These are phyloP conservation scores for Brachyptera risi DNA, from an alignment of 2,888 invertebrate genomes.

Conservation along the genomic window DNA sequence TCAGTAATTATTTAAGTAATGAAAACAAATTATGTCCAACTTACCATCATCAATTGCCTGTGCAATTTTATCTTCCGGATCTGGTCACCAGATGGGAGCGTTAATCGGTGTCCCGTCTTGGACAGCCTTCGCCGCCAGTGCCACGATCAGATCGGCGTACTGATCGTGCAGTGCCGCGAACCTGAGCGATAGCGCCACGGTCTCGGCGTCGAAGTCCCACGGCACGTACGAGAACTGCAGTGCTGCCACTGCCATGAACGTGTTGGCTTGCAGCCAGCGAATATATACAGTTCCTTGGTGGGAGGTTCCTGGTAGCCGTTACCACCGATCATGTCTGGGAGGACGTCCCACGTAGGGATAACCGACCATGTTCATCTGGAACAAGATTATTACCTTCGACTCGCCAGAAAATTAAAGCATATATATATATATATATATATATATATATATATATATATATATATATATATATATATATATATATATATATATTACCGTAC, in stretches of 20 bases:
- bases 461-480: no score
- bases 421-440: background rate
- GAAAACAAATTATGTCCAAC: no score
- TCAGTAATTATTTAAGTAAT: no score
- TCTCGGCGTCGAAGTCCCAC: constrained; percentile 70
- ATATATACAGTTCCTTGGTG: constrained; percentile 63
- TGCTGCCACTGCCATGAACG: constrained; percentile 75
- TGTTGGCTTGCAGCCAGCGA: constrained; percentile 73
- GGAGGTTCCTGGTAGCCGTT: constrained; percentile 57
- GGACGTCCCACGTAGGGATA: constrained; percentile 67
- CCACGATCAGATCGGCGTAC: constrained; percentile 56
- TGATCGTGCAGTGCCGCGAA: constrained; percentile 62
- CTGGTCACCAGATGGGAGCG: constrained; percentile 82
- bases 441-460: no score
- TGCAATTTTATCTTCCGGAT: constrained; percentile 61
- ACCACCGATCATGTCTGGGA: constrained; percentile 78
- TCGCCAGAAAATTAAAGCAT: background rate
- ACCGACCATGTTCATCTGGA: constrained; percentile 57
- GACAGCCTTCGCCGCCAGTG: constrained; percentile 53
- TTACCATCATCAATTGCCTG: constrained; percentile 47
- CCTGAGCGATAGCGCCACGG: constrained; percentile 57
- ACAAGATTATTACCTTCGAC: background rate
- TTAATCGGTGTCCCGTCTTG: constrained; percentile 66
- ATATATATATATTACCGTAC: background rate
- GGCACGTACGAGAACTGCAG: constrained; percentile 78